Percentiles rank a stretch among this genome's conserved stretches.
Evolutionary conservation across 2,113 vertebrate species (phyloP).

Genomic region (Xerus inauris): DNA sequence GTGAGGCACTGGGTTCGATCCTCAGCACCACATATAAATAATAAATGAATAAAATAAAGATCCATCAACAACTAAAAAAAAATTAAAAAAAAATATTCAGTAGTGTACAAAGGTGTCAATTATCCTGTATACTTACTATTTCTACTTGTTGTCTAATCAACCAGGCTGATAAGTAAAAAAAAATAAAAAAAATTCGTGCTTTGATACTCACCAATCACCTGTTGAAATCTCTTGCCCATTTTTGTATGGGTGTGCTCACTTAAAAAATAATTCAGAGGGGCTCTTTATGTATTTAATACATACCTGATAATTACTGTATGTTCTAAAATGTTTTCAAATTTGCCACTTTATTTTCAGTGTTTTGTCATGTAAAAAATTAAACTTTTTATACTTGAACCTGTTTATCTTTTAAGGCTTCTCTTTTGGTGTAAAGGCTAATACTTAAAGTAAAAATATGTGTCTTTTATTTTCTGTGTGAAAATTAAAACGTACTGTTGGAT

Average conservation of each 20-base stretch:
- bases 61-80: too few relatives aligned
- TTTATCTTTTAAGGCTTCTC: neutral
- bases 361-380: slow-evolving; percentile 20
- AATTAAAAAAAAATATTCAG: neutral
- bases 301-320: neutral
- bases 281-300: neutral
- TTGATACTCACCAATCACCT: neutral
- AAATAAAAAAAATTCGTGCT: neutral
- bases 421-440: slow-evolving; percentile 3
- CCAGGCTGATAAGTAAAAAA: neutral
- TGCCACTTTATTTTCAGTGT: neutral
- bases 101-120: neutral
- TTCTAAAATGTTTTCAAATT: slow-evolving; percentile 27
- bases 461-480: slow-evolving; percentile 1
- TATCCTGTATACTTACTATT: neutral
- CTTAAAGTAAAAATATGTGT: neutral
- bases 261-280: neutral
- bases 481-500: neutral
- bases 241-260: neutral
- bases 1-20: too few relatives aligned
- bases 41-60: too few relatives aligned
- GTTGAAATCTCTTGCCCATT: neutral
- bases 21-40: too few relatives aligned
- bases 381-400: neutral
- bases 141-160: neutral